Base-by-base conservation (phyloP, 2,888 invertebrate species). In the Cantharis lateralis region DNA sequence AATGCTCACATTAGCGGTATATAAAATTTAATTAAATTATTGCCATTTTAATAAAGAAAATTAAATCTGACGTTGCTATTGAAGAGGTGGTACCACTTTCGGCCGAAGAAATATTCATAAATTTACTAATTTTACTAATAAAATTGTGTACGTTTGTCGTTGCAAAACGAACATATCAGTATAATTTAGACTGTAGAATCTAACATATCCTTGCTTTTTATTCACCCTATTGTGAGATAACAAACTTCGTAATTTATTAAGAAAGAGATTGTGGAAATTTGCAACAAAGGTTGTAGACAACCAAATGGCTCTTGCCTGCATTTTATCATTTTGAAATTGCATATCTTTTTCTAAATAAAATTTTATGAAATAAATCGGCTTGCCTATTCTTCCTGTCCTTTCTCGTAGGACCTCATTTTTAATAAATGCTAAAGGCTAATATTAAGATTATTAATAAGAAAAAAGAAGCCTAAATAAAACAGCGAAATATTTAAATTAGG, bases 331-430 rank as follows among this genome's bases (percentile, higher is more conserved):
- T 48, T 5, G 9, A 64, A 16, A 64, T 64, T 16, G 64, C 18
- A 64, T 64, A 69, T 15, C 15, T 69, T 69, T 69, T 69, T 69
- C 69, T 62, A 26, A 76, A 79, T 32, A 66, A 71, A 32, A 32
- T 71, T 77, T 71, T 69, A 71, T 74, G 77, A 74, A 77, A 48
- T 48, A 48, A 80, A 80, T 79, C 81, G 83, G 85, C 85, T 86
- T 85, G 82, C 84, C 83, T 83, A 84, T 84, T 85, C 86, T 86
- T 86, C 85, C 85, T 82, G 80, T 83, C 80, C 81, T 80, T 78
- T 80, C 73, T 78, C 74, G 70, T 66, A 68, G 75, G 78, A 78
- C 75, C 70, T 69, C 73, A 76, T 78, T 76, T 78, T 78, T 78
- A 72, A 70, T 72, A 78, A 70, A 72, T 76, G 69, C 69, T 72